Evolutionary conservation across 2,888 invertebrate genomes (phyloP).

Genomic region (Thumatha senex): DNA sequence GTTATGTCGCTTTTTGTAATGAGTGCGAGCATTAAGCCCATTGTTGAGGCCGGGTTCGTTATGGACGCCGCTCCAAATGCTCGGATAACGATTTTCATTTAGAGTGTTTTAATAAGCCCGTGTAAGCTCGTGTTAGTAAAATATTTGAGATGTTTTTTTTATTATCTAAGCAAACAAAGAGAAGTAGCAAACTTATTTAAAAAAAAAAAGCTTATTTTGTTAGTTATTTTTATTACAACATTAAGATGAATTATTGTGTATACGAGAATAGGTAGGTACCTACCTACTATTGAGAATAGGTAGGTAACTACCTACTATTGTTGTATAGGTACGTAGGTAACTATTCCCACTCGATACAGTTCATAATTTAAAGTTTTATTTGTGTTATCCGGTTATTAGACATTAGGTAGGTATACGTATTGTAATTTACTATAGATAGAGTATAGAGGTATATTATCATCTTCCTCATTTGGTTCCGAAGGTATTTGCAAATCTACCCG

Average conservation of each 20-base stretch:
- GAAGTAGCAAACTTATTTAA: slow-evolving; percentile 18
- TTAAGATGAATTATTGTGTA: neutral
- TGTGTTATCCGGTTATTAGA: no score
- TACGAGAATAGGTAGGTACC: neutral
- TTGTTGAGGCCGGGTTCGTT: slow-evolving; percentile 81
- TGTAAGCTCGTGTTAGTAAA: slow-evolving; percentile 72
- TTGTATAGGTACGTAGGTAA: no score
- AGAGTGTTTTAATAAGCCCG: slow-evolving; percentile 80
- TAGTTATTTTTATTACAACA: neutral
- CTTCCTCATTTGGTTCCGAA: no score
- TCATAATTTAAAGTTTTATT: no score
- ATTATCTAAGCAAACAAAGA: slow-evolving; percentile 17
- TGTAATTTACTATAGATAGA: no score
- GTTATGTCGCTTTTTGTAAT: slow-evolving; percentile 83
- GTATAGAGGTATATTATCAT: no score
- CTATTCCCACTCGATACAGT: no score
- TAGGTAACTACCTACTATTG: no score
- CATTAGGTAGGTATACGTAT: no score
- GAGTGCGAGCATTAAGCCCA: slow-evolving; percentile 82
- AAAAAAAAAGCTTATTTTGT: neutral
- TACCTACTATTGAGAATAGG: no score
- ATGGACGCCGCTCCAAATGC: slow-evolving; percentile 80
- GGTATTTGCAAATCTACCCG: no score
- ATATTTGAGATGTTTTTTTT: slow-evolving; percentile 49
- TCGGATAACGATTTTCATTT: slow-evolving; percentile 81